These are phyloP conservation scores for Trematomus loennbergii DNA, from an alignment of 2,113 vertebrate species.

Conservation along the genomic window DNA sequence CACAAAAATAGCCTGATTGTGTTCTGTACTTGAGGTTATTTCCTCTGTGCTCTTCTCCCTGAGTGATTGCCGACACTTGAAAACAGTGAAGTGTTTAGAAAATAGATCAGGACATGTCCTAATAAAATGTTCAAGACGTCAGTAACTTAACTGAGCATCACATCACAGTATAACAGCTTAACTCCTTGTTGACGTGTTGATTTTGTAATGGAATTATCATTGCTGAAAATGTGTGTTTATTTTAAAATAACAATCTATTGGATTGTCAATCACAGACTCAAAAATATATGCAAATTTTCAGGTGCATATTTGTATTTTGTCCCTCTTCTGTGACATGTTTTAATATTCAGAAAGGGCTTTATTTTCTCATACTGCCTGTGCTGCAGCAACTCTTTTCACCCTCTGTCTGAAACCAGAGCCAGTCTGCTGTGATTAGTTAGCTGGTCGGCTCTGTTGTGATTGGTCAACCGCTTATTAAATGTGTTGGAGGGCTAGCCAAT, in stretches of 20 bases:
- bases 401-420: too few relatives aligned
- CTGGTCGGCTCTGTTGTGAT: too few relatives aligned
- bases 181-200: neutral
- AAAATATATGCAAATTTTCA: too few relatives aligned
- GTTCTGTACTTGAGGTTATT: neutral
- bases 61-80: neutral
- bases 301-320: too few relatives aligned
- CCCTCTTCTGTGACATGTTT: too few relatives aligned
- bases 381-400: too few relatives aligned
- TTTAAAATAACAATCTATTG: too few relatives aligned
- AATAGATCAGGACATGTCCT: neutral
- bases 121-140: neutral
- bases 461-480: too few relatives aligned
- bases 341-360: too few relatives aligned
- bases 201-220: neutral
- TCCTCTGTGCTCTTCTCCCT: neutral
- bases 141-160: neutral
- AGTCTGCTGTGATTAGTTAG: too few relatives aligned
- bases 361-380: too few relatives aligned
- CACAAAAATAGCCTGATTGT: neutral
- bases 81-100: slow-evolving; percentile 3
- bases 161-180: neutral
- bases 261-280: too few relatives aligned
- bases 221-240: neutral
- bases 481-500: neutral